A percentile compares a stretch with the other conserved stretches of the same genome.
phyloP scores from a whole-genome alignment of 2,113 vertebrate genomes.

The Ciconia maguari region DNA sequence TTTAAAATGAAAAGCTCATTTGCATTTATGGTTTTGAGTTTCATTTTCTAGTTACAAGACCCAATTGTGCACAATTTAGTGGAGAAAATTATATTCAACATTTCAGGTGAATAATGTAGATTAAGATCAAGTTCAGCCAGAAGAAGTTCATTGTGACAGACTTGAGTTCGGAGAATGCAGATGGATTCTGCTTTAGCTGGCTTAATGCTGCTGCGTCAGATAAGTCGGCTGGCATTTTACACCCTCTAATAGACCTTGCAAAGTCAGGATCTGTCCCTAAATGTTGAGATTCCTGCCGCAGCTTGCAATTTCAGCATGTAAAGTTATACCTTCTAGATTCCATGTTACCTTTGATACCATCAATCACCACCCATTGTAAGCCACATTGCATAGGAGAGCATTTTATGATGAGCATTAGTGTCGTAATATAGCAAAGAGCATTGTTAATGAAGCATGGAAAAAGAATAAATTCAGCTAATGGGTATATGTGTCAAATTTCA shows the following conservation, averaged over 20 bases:
- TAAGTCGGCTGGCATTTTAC: background rate
- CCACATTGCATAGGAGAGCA: slow-evolving; percentile 66
- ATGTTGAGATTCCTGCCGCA: slow-evolving; percentile 59
- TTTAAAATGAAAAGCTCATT: slow-evolving; percentile 47
- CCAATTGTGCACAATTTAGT: slow-evolving; percentile 19
- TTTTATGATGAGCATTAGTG: slow-evolving; percentile 77
- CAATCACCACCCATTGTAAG: slow-evolving; percentile 72
- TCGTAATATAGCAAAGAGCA: slow-evolving; percentile 74
- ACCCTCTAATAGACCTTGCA: background rate
- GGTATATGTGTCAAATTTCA: slow-evolving; percentile 82
- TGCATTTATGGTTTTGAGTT: slow-evolving; percentile 24
- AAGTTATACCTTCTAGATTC: slow-evolving; percentile 65
- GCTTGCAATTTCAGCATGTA: slow-evolving; percentile 51
- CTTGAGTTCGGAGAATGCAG: background rate
- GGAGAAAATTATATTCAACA: slow-evolving; percentile 17
- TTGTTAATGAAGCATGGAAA: slow-evolving; percentile 81
- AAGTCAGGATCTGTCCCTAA: background rate
- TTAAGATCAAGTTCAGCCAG: background rate
- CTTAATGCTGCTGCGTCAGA: background rate
- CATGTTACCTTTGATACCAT: slow-evolving; percentile 68
- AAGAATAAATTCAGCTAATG: slow-evolving; percentile 82
- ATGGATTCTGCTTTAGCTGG: background rate
- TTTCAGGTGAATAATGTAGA: slow-evolving; percentile 27
- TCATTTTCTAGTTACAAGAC: slow-evolving; percentile 16
- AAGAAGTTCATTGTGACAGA: background rate